Evolutionary conservation across 2,888 invertebrate species (phyloP), one percentile per base, ranked within the genome.

Genomic region (Euspilapteryx auroguttella): DNA sequence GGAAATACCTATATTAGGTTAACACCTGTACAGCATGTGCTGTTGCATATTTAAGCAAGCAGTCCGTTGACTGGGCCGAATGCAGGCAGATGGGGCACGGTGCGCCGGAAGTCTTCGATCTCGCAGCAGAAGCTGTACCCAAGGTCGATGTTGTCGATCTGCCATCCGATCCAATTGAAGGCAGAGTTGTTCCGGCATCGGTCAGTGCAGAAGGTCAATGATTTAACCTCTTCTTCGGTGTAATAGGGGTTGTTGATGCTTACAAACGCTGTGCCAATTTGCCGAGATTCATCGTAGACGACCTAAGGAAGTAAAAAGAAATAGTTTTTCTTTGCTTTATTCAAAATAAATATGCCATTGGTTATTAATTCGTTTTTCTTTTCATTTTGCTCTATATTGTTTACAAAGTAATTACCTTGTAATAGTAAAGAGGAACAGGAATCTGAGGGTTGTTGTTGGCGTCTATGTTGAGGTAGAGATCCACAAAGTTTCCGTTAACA

Each of bases 81-180:
- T n/a, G n/a, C n/a, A n/a, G n/a, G n/a, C n/a, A 84, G 47, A 35
- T 75, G 69, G 0, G 64, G 58, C 4, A 85, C 57, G 2, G 54
- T 54, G 34, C 61, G 58, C 24, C 78, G 63, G 40, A 85, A 78
- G 35, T 82, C 80, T 12, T 69, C 55, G 12, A 85, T 61, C 2
- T 63, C 58, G 45, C 85, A 85, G 41, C 82, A 83, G 51, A 84
- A 83, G 25, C 80, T 79, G 50, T 80, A 79, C 1, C 85, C 84
- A 10, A 63, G 45, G 31, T 57, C 55, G 14, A 79, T 55, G 37
- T 79, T 61, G 32, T 75, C 57, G 0, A 71, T 55, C 11, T 57
- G 47, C 82, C 82, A 83, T 2, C 47, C 49, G n/a, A 85, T 47
- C 85, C 85, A 85, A 39, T 55, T 61, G 40, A 83, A 73, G 25